Evolutionary conservation across 1,140 invertebrate genomes (phyloP).

Genomic region (Scaptodrosophila lebanonensis): DNA sequence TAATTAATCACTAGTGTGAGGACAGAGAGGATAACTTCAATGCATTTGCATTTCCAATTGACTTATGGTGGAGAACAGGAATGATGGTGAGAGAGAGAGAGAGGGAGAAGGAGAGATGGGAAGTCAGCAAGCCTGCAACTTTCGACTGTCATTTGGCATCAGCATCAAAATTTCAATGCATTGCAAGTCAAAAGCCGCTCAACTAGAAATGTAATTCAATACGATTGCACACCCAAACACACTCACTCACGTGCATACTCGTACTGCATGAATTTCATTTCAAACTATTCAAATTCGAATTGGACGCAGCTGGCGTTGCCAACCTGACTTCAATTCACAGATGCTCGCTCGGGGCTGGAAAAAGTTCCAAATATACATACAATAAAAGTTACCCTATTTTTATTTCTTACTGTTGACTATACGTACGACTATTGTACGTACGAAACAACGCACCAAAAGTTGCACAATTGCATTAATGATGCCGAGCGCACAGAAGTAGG

Average conservation of each 20-base stretch:
- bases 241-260: conserved; percentile 17
- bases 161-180: conserved; percentile 50
- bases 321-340: conserved; percentile 27
- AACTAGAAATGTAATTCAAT: conserved; percentile 24
- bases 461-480: conserved; percentile 61
- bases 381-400: no score
- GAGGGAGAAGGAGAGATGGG: no score
- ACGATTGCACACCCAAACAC: no score
- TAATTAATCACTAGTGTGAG: conserved; percentile 17
- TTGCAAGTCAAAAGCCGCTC: conserved; percentile 46
- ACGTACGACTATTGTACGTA: conserved; percentile 27
- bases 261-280: conserved; percentile 19
- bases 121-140: not conserved
- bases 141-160: not conserved
- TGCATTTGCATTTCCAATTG: conserved; percentile 25
- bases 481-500: conserved; percentile 35
- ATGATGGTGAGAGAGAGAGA: no score
- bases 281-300: conserved; percentile 20
- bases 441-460: conserved; percentile 19
- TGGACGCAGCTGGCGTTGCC: conserved; percentile 9
- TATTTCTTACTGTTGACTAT: no score
- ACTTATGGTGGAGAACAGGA: conserved; percentile 8
- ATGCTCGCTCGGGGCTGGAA: no score
- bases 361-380: conserved; percentile 21
- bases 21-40: conserved; percentile 31